phyloP scores from a whole-genome alignment of 2,797 vertebrate species.

The Eutrigla gurnardus region DNA sequence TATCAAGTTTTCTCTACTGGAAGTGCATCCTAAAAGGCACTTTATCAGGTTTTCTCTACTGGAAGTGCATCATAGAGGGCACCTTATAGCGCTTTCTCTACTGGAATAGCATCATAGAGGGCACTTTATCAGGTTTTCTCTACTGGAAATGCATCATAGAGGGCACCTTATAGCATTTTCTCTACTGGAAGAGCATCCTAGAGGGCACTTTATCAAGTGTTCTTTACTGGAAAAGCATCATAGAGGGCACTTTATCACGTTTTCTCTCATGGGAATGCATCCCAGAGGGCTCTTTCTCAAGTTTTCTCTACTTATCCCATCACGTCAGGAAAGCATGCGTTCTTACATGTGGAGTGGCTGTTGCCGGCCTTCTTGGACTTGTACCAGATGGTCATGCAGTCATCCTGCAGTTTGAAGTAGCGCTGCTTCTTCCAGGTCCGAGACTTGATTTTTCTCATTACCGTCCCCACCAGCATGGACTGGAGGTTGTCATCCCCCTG shows the following conservation, averaged over 20 bases:
- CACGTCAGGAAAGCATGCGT: neutral
- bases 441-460: conserved; percentile 95
- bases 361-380: conserved; percentile 91
- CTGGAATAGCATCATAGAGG: too few relatives aligned
- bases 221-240: too few relatives aligned
- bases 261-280: neutral
- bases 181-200: too few relatives aligned
- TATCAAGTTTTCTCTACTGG: too few relatives aligned
- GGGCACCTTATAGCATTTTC: too few relatives aligned
- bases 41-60: too few relatives aligned
- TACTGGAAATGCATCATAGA: too few relatives aligned
- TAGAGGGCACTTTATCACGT: too few relatives aligned
- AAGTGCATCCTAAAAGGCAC: too few relatives aligned
- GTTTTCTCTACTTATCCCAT: neutral
- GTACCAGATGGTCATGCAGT: conserved; percentile 96
- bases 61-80: neutral
- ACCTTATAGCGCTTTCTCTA: neutral
- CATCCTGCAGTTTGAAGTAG: conserved; percentile 92
- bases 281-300: too few relatives aligned
- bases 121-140: too few relatives aligned
- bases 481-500: conserved; percentile 87
- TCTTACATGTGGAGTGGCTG: conserved; percentile 92
- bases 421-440: conserved; percentile 95
- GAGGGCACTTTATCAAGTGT: too few relatives aligned
- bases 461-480: conserved; percentile 89